A percentile compares a stretch with the other conserved stretches of the same genome.
Conservation (phyloP, 2,113 vertebrate genomes). For the Panthera tigris region DNA sequence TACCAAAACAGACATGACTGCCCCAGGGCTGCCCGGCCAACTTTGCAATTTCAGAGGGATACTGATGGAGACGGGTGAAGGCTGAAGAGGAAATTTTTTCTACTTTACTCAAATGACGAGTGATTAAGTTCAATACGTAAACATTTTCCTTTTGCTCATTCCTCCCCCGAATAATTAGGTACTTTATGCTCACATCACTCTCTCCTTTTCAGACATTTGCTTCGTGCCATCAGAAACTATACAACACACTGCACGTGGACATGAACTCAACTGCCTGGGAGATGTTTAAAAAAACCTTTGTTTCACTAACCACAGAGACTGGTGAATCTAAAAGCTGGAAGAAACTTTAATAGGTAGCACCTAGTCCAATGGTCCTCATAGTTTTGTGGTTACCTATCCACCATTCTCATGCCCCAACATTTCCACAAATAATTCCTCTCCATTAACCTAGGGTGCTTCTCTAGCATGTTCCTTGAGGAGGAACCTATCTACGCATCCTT, state of each 20-base stretch:
- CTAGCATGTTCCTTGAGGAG: not conserved
- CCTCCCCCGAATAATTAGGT: not conserved
- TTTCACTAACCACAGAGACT: not conserved
- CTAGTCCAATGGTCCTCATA: not conserved
- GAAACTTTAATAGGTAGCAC: not conserved
- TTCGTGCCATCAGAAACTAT: not conserved
- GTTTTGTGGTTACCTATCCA: not conserved
- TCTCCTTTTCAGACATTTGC: not conserved
- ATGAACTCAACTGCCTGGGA: not conserved
- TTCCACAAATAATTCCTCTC: not conserved
- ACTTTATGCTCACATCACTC: not conserved
- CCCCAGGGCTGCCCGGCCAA: not conserved
- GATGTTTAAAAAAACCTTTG: not conserved
- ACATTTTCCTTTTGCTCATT: not conserved
- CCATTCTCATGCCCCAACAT: not conserved
- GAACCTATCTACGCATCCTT: not conserved
- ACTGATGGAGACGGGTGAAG: not conserved
- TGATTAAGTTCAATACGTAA: not conserved
- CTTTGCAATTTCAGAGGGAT: not conserved
- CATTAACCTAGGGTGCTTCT: not conserved
- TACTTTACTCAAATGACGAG: not conserved
- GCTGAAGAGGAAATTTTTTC: not conserved
- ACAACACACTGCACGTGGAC: not conserved
- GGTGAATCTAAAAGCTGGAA: not conserved
- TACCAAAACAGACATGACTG: conserved; percentile 30